phyloP scores from a whole-genome alignment of 2,797 vertebrate species.

The Coendou prehensilis region DNA sequence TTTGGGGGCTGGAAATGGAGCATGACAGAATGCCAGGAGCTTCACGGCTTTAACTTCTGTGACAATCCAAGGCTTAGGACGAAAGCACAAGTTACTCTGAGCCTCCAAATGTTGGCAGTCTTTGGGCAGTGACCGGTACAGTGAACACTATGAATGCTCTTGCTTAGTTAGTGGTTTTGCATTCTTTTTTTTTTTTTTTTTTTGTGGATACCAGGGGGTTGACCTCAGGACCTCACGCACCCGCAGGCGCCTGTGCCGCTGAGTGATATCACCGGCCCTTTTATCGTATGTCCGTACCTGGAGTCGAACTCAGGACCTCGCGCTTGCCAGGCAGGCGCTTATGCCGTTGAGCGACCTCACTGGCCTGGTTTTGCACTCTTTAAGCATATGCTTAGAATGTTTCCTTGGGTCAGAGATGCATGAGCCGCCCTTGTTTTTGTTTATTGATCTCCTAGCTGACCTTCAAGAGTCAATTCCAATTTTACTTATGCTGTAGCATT shows the following conservation, averaged over 20 bases:
- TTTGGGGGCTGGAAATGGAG: neutral
- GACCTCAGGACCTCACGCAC: too few relatives aligned
- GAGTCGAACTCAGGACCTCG: too few relatives aligned
- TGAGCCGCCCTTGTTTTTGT: neutral
- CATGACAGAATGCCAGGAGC: neutral
- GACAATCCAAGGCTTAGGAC: neutral
- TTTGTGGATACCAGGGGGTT: too few relatives aligned
- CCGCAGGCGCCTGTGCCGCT: too few relatives aligned
- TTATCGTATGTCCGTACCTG: too few relatives aligned
- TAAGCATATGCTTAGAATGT: neutral
- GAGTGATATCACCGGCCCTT: too few relatives aligned
- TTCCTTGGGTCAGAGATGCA: neutral
- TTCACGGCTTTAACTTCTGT: neutral
- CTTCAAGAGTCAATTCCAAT: neutral
- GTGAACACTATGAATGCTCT: neutral
- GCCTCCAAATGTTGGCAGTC: neutral
- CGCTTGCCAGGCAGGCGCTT: too few relatives aligned
- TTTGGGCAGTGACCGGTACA: neutral
- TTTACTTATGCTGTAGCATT: neutral
- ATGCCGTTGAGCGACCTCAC: too few relatives aligned
- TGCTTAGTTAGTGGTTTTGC: neutral
- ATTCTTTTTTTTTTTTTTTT: neutral
- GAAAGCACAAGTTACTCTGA: neutral
- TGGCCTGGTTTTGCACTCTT: neutral
- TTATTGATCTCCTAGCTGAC: neutral